phyloP scores from a whole-genome alignment of 2,797 vertebrate species.

The Gorsachius magnificus region DNA sequence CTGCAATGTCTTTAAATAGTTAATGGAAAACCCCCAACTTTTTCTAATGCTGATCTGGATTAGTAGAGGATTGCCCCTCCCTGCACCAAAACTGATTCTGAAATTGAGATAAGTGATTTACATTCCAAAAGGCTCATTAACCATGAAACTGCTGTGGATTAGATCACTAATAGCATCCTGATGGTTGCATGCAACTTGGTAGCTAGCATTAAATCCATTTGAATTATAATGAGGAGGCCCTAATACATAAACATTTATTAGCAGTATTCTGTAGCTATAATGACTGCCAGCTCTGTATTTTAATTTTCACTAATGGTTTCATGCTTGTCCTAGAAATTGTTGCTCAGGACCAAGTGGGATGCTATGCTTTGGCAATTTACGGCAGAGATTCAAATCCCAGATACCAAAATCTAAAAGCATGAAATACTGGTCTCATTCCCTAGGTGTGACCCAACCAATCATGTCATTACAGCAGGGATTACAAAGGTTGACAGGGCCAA shows the following conservation, averaged over 20 bases:
- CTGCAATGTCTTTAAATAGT: neutral
- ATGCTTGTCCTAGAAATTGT: neutral
- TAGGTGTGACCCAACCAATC: neutral
- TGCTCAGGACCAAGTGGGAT: neutral
- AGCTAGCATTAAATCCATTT: constrained; percentile 34
- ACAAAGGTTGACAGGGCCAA: neutral
- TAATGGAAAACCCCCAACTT: neutral
- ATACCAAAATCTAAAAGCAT: neutral
- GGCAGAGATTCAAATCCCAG: neutral
- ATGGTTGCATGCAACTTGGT: constrained; percentile 1
- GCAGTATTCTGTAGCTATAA: neutral
- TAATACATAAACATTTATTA: neutral
- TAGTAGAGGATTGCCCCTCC: neutral
- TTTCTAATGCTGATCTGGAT: neutral
- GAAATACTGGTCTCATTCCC: neutral
- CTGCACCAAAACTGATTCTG: constrained; percentile 1
- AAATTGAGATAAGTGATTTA: constrained; percentile 32
- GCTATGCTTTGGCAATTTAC: neutral
- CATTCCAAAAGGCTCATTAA: constrained; percentile 33
- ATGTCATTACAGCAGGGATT: neutral
- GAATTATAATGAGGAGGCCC: neutral
- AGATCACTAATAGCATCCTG: constrained; percentile 28
- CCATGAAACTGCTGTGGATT: neutral
- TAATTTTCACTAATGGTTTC: neutral
- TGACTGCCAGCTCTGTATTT: neutral